Evolutionary conservation across 1,140 invertebrate genomes (phyloP).

Genomic region (Pseudomyrmex sp.): DNA sequence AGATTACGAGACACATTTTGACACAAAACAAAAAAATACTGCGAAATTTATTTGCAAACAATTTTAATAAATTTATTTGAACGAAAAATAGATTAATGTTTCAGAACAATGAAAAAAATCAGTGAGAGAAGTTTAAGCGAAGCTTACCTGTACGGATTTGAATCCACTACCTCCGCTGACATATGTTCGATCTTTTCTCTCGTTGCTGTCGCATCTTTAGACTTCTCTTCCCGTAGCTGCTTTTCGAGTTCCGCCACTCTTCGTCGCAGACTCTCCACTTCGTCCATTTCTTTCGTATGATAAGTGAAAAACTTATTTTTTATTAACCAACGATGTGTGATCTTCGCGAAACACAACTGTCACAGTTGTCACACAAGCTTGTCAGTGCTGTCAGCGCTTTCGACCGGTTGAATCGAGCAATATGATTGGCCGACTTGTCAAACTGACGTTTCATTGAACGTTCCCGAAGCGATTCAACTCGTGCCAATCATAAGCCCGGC

Average conservation of each 20-base stretch:
- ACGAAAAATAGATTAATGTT: neutral
- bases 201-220: conserved; percentile 75
- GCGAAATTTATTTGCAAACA: neutral
- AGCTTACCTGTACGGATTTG: conserved; percentile 98
- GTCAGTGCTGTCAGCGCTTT: no score
- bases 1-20: neutral
- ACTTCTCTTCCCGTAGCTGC: conserved; percentile 84
- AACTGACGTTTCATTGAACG: no score
- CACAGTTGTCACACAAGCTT: no score
- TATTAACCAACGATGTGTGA: no score
- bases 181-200: conserved; percentile 88
- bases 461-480: no score
- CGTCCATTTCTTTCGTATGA: conserved; percentile 65
- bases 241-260: conserved; percentile 86
- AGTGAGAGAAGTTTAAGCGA: neutral
- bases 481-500: no score
- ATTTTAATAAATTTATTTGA: neutral
- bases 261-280: conserved; percentile 76
- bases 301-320: no score
- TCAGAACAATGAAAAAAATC: neutral
- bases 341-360: no score
- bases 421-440: no score
- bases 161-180: conserved; percentile 97
- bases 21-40: neutral
- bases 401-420: no score